Base-by-base conservation (phyloP, 2,797 vertebrate species). In the Tenualosa thibaudeaui region DNA sequence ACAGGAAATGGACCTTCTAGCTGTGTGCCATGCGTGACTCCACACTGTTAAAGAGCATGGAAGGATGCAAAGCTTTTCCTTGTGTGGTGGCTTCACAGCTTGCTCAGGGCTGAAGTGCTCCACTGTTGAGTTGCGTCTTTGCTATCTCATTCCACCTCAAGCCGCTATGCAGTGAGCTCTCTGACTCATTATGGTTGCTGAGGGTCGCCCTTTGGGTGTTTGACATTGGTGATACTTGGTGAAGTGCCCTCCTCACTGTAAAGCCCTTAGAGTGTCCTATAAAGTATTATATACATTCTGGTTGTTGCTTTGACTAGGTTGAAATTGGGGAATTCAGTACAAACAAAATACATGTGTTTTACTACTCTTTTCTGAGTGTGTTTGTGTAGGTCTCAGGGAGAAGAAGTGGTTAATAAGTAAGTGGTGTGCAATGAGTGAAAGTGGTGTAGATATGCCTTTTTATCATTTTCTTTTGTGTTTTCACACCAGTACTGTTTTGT, bases 1-100 rank as follows among this genome's bases (percentile, higher is more conserved):
- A 40, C 15, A 75, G 71, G 71, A 78, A 78, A 78, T 78, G 71
- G 40, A 78, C 71, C 46, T 78, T 17, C 71, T 17, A 78, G 37
- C 17, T 22, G 71, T 43, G 65, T 15, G 71, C 71, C 22, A 40
- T 78, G 71, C 71, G 71, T 78, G 71, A 78, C 37, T 78, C 17
- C 71, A 78, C 71, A 78, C 37, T 3, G 40, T 78, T 78, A 46
- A 40, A 22, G 22, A 49, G 40, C 19, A 19, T 75, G 68, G 9
- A 26, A 13, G 24, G 24, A 37, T 31, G 13, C 12, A 15, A 12
- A 31, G 31, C 31, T 71, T 51, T 51, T 37, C 37, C 68, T 71
- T 37, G 19, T 71, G 26, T 40, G n/a, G 4, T 56, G 19, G 54
- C 15, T 56, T 56, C 19, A 71, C 37, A 40, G 68, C n/a, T 13